Conservation (phyloP, 2,888 invertebrate genomes). For the Limulus polyphemus region DNA sequence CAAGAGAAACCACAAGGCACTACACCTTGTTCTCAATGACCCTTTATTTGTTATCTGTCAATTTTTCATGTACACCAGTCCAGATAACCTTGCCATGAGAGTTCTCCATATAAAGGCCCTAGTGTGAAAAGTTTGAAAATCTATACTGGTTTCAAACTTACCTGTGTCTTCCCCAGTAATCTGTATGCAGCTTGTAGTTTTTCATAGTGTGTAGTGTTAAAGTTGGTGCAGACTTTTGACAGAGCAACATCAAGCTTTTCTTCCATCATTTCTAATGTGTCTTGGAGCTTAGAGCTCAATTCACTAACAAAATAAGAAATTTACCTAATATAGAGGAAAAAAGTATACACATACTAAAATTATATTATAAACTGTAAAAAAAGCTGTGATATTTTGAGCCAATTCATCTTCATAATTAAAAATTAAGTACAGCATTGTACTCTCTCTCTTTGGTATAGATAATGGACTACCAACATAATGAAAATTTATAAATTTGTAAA, state of each 20-base stretch:
- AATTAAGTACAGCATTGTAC: neutral
- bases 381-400: neutral
- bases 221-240: constrained; percentile 47
- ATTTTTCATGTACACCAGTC: too few relatives aligned
- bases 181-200: constrained; percentile 77
- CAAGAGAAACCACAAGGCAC: too few relatives aligned
- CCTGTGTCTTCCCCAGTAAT: constrained; percentile 67
- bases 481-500: too few relatives aligned
- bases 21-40: too few relatives aligned
- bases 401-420: neutral
- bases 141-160: too few relatives aligned
- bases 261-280: constrained; percentile 79
- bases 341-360: neutral
- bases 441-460: too few relatives aligned
- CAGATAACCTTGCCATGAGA: neutral
- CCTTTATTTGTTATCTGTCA: too few relatives aligned
- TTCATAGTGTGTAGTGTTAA: constrained; percentile 50
- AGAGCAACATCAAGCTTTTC: constrained; percentile 78
- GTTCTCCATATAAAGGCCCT: too few relatives aligned
- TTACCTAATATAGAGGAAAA: neutral
- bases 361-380: neutral
- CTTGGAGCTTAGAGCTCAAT: constrained; percentile 69
- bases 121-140: too few relatives aligned
- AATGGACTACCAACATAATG: too few relatives aligned
- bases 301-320: constrained; percentile 45